Conservation (phyloP, 2,113 vertebrate genomes). For the Pluvialis apricaria region DNA sequence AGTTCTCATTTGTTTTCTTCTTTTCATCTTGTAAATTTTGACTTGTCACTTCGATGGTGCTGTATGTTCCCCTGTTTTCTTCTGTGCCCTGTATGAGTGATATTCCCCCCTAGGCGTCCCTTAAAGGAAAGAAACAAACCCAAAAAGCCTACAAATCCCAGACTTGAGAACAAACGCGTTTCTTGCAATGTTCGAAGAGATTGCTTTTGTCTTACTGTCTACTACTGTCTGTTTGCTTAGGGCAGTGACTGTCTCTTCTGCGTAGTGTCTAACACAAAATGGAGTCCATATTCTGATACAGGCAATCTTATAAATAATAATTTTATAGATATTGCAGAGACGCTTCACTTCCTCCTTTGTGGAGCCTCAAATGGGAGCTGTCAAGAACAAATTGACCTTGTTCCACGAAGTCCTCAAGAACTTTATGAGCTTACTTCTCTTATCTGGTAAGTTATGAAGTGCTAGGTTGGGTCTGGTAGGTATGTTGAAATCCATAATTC, state of each 20-base stretch:
- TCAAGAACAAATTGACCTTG: slow-evolving; percentile 97
- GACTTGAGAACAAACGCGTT: background rate
- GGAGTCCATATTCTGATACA: background rate
- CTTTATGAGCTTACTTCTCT: slow-evolving; percentile 97
- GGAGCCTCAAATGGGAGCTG: slow-evolving; percentile 96
- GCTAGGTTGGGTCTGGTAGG: background rate
- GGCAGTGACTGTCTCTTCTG: background rate
- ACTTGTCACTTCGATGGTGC: background rate
- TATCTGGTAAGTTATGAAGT: slow-evolving; percentile 84
- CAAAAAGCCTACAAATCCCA: background rate
- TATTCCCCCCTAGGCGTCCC: background rate
- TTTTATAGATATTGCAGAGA: slow-evolving; percentile 94
- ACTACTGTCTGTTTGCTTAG: background rate
- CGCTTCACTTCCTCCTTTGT: slow-evolving; percentile 94
- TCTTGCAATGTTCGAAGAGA: background rate
- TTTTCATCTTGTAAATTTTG: background rate
- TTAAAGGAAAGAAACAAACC: background rate
- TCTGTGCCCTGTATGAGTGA: background rate
- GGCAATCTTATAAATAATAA: background rate
- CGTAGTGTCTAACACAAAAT: background rate
- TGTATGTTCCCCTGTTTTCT: background rate
- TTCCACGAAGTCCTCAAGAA: slow-evolving; percentile 96
- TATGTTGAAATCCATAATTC: background rate
- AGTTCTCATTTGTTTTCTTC: background rate
- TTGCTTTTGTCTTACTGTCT: background rate